Percentiles rank a stretch among this genome's conserved stretches.
phyloP scores from a whole-genome alignment of 2,797 vertebrate genomes.

The Borostomias antarcticus region DNA sequence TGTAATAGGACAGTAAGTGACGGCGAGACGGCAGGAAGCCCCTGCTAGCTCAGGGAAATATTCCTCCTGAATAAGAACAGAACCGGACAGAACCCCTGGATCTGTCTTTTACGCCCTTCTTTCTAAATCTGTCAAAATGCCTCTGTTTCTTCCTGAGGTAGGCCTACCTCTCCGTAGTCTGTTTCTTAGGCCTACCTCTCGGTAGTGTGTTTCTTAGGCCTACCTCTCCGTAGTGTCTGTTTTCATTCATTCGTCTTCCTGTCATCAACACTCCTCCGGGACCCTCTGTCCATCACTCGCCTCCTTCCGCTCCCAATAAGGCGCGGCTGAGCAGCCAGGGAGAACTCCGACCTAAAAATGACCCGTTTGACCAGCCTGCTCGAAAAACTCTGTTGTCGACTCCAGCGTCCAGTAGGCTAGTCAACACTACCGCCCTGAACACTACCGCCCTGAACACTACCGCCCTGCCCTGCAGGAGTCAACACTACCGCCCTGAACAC shows the following conservation, averaged over 20 bases:
- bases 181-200: too few relatives aligned
- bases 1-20: too few relatives aligned
- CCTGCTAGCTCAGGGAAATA: background rate
- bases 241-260: conserved; percentile 69
- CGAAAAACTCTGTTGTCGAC: background rate
- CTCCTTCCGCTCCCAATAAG: conserved; percentile 43
- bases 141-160: too few relatives aligned
- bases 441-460: too few relatives aligned
- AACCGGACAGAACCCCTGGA: conserved; percentile 7
- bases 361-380: background rate
- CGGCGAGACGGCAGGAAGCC: too few relatives aligned
- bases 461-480: too few relatives aligned
- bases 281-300: conserved; percentile 41
- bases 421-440: too few relatives aligned
- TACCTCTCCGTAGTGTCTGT: conserved; percentile 63
- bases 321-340: conserved; percentile 26
- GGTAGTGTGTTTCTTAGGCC: conserved; percentile 56
- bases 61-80: background rate
- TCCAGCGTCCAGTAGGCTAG: too few relatives aligned
- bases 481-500: too few relatives aligned
- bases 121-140: conserved; percentile 65
- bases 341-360: conserved; percentile 10
- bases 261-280: conserved; percentile 58
- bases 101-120: conserved; percentile 27
- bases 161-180: too few relatives aligned